These are phyloP conservation scores for Zaprionus africanus DNA, from an alignment of 1,140 invertebrate species.

Conservation along the genomic window DNA sequence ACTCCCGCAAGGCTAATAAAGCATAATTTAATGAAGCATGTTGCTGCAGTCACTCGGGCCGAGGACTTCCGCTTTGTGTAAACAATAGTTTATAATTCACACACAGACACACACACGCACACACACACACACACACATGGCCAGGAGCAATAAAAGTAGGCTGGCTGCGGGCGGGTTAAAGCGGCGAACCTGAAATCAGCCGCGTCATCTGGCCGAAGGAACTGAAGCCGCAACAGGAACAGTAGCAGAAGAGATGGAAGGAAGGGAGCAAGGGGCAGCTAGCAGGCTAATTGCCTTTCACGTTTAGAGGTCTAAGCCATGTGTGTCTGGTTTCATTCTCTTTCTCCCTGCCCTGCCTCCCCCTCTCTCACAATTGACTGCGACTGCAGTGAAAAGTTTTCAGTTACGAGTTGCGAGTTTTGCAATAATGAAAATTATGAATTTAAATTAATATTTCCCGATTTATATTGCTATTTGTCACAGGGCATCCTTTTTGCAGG, in stretches of 20 bases:
- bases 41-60: slow-evolving; percentile 70
- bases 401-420: neutral
- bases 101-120: slow-evolving; percentile 45
- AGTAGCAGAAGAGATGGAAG: neutral
- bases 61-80: slow-evolving; percentile 80
- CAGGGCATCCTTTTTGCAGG: neutral
- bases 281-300: slow-evolving; percentile 29
- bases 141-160: slow-evolving; percentile 62
- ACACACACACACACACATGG: slow-evolving; percentile 17
- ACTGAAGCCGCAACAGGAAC: no score
- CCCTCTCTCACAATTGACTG: neutral
- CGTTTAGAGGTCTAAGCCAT: neutral
- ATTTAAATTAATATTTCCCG: slow-evolving; percentile 32
- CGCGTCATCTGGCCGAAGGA: slow-evolving; percentile 27
- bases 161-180: slow-evolving; percentile 58
- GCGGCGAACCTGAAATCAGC: slow-evolving; percentile 54
- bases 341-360: neutral
- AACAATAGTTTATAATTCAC: slow-evolving; percentile 80
- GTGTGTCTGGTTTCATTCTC: neutral
- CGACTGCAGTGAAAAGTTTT: neutral
- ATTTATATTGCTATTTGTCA: slow-evolving; percentile 24
- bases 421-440: slow-evolving; percentile 11
- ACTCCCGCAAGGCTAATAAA: slow-evolving; percentile 81
- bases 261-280: neutral
- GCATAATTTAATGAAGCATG: slow-evolving; percentile 82